Percentiles rank a stretch among this genome's conserved stretches.
These are phyloP conservation scores for Myotis pilosus DNA, from an alignment of 2,797 vertebrate species.

Conservation along the genomic window DNA sequence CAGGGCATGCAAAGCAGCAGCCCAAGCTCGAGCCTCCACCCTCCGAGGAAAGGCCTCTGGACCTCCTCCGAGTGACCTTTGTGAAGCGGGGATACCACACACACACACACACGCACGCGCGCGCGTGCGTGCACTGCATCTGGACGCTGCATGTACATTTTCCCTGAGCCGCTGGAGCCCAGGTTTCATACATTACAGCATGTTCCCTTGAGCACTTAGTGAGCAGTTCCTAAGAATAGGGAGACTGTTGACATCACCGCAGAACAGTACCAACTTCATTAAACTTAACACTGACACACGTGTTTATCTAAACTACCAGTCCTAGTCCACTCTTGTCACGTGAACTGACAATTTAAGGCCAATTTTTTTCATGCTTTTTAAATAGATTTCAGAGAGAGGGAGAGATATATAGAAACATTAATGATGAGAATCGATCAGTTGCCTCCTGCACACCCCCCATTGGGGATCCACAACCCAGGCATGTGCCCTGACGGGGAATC, in stretches of 20 bases:
- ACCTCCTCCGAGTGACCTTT: background rate
- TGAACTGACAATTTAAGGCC: background rate
- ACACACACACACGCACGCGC: too few species aligned
- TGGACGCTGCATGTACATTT: accelerated
- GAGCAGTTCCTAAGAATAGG: background rate
- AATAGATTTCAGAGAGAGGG: too few species aligned
- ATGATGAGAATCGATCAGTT: too few species aligned
- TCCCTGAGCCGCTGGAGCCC: background rate
- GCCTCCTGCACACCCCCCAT: too few species aligned
- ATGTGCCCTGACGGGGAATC: too few species aligned
- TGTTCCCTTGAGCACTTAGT: background rate
- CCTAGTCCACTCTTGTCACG: too few species aligned
- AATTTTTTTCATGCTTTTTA: too few species aligned
- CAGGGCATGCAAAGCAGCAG: background rate
- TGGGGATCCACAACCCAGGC: too few species aligned
- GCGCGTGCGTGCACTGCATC: too few species aligned
- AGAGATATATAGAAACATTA: too few species aligned
- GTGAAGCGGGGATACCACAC: background rate
- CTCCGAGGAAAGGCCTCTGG: background rate
- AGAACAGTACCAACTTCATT: background rate
- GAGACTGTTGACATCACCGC: background rate
- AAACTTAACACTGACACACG: background rate
- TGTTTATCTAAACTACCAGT: background rate
- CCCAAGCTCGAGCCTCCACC: background rate
- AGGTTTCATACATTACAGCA: accelerated